Evolutionary conservation across 2,797 vertebrate genomes (phyloP).

Genomic region (Chelonia mydas): DNA sequence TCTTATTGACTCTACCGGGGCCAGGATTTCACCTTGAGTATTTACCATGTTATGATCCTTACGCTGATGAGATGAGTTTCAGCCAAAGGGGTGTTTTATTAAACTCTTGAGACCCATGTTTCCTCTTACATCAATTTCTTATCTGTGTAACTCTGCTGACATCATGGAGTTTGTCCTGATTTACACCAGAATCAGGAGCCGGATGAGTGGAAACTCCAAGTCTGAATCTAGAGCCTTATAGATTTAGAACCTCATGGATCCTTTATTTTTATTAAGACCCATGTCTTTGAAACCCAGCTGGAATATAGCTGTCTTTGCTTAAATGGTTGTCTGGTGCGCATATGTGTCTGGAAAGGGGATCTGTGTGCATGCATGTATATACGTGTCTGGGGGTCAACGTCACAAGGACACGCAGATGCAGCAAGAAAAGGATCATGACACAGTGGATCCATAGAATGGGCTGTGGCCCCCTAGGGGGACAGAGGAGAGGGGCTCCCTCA

Average conservation of each 20-base stretch:
- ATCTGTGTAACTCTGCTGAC: too few species aligned
- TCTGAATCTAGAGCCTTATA: neutral
- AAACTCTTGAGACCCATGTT: too few species aligned
- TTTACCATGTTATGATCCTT: too few species aligned
- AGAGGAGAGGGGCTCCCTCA: neutral
- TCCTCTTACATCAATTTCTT: too few species aligned
- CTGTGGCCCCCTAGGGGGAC: neutral
- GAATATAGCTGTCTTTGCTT: neutral
- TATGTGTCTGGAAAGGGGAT: neutral
- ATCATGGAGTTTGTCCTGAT: too few species aligned
- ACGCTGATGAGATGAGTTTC: too few species aligned
- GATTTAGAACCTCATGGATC: neutral
- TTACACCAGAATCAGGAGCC: too few species aligned
- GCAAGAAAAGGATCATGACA: neutral
- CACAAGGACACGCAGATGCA: neutral
- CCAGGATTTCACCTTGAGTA: too few species aligned
- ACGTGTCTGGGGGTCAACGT: neutral
- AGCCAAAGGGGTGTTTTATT: too few species aligned
- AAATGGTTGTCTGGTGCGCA: too few species aligned
- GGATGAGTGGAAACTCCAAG: too few species aligned
- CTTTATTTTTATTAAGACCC: neutral
- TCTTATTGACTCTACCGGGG: too few species aligned
- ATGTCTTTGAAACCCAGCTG: neutral
- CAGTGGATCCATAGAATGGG: neutral
- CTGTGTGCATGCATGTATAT: neutral